Conservation (phyloP, 2,888 invertebrate genomes). For the Diarsia dahlii region DNA sequence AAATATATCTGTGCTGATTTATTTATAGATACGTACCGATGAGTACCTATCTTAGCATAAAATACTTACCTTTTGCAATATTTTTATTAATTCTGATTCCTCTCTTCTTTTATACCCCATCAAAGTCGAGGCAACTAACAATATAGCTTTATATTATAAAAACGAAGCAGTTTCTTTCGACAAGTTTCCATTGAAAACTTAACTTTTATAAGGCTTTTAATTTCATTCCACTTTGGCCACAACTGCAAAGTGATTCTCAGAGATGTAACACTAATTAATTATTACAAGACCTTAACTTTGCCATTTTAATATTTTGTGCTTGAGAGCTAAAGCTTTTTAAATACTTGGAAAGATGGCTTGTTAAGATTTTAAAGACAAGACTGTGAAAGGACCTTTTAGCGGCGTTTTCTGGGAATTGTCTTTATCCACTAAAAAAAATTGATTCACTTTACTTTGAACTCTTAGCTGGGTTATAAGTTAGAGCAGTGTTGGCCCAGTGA, state of each 20-base stretch:
- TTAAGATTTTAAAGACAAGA: neutral
- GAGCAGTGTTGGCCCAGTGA: too few relatives aligned
- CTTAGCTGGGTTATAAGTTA: neutral
- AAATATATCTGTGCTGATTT: too few relatives aligned
- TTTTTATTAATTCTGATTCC: neutral
- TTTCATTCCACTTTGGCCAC: slow-evolving; percentile 27
- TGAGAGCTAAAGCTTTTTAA: neutral
- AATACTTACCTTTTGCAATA: neutral
- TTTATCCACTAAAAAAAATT: neutral
- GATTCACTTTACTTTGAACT: neutral
- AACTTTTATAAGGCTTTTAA: slow-evolving; percentile 19
- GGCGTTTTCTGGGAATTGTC: neutral
- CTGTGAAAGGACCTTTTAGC: neutral
- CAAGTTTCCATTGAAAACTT: slow-evolving; percentile 14
- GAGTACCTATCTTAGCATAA: neutral
- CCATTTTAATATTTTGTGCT: slow-evolving; percentile 9
- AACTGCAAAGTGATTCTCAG: slow-evolving; percentile 18
- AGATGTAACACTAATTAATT: slow-evolving; percentile 16
- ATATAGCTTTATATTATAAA: neutral
- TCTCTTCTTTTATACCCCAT: neutral
- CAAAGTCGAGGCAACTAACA: neutral
- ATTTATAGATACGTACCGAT: too few relatives aligned
- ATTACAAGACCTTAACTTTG: slow-evolving; percentile 16
- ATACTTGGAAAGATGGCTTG: slow-evolving; percentile 1
- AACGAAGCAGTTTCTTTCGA: slow-evolving; percentile 11